Evolutionary conservation across 2,888 invertebrate genomes (phyloP).

Genomic region (Noctua pronuba): DNA sequence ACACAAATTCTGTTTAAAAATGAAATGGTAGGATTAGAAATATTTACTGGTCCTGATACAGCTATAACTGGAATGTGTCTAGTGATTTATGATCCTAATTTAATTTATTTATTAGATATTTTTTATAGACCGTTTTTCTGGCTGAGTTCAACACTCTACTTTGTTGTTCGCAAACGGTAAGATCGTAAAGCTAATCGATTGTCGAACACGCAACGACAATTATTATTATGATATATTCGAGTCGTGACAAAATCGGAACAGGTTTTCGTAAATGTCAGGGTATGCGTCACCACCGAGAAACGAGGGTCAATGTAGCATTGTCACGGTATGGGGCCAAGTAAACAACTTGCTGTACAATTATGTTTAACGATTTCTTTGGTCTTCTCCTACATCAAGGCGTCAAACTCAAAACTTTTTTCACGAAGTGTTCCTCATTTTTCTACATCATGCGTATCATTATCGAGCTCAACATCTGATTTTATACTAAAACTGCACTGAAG

Average conservation of each 20-base stretch:
- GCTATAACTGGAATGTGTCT: neutral
- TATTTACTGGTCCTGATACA: neutral
- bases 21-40: neutral
- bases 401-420: neutral
- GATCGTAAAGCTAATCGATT: constrained; percentile 36
- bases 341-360: constrained; percentile 8
- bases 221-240: constrained; percentile 33
- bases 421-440: neutral
- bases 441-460: neutral
- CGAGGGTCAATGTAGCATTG: constrained; percentile 26
- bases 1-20: neutral
- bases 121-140: neutral
- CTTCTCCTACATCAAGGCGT: neutral
- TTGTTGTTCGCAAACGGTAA: constrained; percentile 13
- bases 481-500: neutral
- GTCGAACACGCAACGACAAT: constrained; percentile 44
- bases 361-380: neutral
- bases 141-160: constrained; percentile 26
- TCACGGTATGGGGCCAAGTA: constrained; percentile 8
- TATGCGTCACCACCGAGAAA: constrained; percentile 37
- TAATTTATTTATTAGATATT: neutral
- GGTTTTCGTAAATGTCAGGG: constrained; percentile 57
- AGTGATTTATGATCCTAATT: neutral
- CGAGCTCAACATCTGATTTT: neutral
- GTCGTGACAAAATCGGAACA: constrained; percentile 42